Evolutionary conservation across 2,113 vertebrate species (phyloP).

Genomic region (Melanerpes formicivorus): DNA sequence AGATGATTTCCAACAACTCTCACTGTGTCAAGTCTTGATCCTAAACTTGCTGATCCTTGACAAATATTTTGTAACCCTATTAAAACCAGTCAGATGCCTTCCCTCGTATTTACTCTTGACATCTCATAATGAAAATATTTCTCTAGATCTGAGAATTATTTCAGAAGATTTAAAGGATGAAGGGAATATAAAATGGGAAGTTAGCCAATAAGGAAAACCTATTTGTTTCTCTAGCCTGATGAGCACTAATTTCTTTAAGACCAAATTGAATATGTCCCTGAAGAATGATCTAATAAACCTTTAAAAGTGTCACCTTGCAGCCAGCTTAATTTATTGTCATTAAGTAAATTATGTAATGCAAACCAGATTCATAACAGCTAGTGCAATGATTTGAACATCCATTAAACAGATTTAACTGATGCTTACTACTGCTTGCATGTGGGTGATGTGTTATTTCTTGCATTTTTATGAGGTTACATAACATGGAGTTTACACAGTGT

Average conservation of each 20-base stretch:
- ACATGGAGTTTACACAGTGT: neutral
- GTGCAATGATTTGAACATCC: neutral
- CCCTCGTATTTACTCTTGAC: neutral
- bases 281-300: constrained; percentile 1
- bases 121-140: neutral
- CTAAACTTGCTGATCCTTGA: neutral
- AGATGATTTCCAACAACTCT: neutral
- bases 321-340: neutral
- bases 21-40: neutral
- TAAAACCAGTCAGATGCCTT: neutral
- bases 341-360: neutral
- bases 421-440: neutral
- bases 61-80: neutral
- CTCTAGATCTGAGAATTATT: neutral
- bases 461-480: constrained; percentile 36
- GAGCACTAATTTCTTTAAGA: constrained; percentile 16
- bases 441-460: neutral
- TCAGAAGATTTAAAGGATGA: neutral
- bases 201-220: neutral
- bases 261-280: neutral
- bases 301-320: constrained; percentile 24
- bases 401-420: constrained; percentile 9
- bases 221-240: neutral
- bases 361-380: neutral
- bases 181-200: neutral